Base-by-base conservation (phyloP, 2,888 invertebrate species). In the Agonum fuliginosum region DNA sequence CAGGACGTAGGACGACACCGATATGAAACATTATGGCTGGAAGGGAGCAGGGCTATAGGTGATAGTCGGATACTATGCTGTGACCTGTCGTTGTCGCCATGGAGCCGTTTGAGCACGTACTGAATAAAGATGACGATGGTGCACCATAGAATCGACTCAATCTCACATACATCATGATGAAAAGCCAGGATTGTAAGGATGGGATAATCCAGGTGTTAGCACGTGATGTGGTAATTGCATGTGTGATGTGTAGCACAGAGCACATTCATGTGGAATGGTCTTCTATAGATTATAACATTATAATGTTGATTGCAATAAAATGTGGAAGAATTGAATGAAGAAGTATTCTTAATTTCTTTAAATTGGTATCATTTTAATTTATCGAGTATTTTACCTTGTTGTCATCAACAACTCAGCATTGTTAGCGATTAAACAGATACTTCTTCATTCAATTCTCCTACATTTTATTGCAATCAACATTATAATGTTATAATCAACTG, bases 11-110 rank as follows among this genome's bases (percentile, higher is more conserved):
- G n/a, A 37, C 37, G 24, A 24, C 82, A 10, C 24, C 82, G 82
- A 83, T 83, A 84, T 84, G 84, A 84, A 83, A 83, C 83, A 84
- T 84, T 83, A 84, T 83, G 83, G 84, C 84, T 82, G 82, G 80
- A 81, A 83, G 83, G 84, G 83, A 82, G 84, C 83, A 82, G 83
- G 82, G 79, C 83, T 83, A 83, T 83, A 84, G 12, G 24, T 3
- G 54, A 20, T 20, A 46, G 12, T 46, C 6, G 22, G 54, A 17
- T 17, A 12, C 24, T 58, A 58, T 30, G 54, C 22, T 17, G 51
- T 22, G 24, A 22, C 62, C 22, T 67, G 43, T 41, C 67, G 43
- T n/a, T n/a, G n/a, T n/a, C n/a, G n/a, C n/a, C n/a, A n/a, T n/a
- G n/a, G n/a, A n/a, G n/a, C 43, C 41, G 10, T 20, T 12, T 17